These are phyloP conservation scores for Ispidina picta DNA, from an alignment of 2,797 vertebrate species.

Conservation along the genomic window DNA sequence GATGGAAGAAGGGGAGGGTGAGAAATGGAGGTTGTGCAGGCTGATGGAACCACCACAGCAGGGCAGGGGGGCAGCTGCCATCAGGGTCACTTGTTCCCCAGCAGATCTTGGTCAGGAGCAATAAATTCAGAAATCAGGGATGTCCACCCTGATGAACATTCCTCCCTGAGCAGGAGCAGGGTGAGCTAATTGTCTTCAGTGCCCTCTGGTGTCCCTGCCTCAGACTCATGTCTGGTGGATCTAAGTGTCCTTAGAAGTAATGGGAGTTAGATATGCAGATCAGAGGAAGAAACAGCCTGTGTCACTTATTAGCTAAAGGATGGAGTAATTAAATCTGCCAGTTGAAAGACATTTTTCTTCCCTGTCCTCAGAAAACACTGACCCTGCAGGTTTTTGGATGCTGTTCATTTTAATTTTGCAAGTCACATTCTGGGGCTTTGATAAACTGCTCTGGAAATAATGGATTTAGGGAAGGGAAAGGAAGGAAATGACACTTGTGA, in stretches of 20 bases:
- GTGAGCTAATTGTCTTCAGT: neutral
- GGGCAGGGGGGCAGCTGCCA: neutral
- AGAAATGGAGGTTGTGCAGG: neutral
- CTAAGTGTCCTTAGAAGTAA: neutral
- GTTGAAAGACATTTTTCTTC: neutral
- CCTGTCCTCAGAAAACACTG: neutral
- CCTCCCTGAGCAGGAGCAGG: neutral
- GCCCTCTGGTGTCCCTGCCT: neutral
- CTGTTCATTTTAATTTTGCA: neutral
- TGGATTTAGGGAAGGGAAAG: neutral
- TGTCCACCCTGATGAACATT: neutral
- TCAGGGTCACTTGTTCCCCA: rapidly evolving
- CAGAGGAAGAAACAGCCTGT: neutral
- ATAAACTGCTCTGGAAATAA: neutral
- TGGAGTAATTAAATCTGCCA: conserved; percentile 17
- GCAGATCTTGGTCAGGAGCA: neutral
- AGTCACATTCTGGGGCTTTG: neutral
- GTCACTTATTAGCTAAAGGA: neutral
- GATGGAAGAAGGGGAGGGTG: neutral
- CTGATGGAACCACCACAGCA: neutral
- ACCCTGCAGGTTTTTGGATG: neutral
- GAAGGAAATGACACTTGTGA: neutral
- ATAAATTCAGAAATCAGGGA: neutral
- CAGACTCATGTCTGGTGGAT: neutral
- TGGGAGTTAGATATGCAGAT: neutral